A percentile compares a stretch with the other conserved stretches of the same genome.
These are phyloP conservation scores for Phoenicopterus ruber DNA, from an alignment of 2,113 vertebrate species.

Conservation along the genomic window DNA sequence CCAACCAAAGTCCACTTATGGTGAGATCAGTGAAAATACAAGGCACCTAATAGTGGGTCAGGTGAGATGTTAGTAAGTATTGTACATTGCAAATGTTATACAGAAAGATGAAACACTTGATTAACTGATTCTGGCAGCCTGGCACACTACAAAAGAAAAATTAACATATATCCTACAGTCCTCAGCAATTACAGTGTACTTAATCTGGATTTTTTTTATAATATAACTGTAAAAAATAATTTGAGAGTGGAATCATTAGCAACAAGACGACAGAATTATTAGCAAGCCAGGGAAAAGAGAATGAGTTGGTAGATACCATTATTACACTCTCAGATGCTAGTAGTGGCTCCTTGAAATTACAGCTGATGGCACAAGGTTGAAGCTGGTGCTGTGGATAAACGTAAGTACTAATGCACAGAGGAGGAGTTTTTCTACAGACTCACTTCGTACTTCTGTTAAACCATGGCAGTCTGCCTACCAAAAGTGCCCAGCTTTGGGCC, in stretches of 20 bases:
- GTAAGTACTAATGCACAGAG: not conserved
- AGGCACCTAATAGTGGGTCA: not conserved
- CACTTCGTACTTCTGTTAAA: not conserved
- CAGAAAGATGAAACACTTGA: not conserved
- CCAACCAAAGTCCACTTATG: not conserved
- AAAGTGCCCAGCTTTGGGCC: not conserved
- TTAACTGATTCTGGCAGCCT: slow-evolving; percentile 35
- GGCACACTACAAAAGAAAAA: slow-evolving; percentile 19
- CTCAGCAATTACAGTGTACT: slow-evolving; percentile 45
- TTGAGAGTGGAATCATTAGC: not conserved
- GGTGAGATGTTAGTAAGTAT: not conserved
- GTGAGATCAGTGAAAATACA: not conserved
- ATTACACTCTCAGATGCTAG: not conserved
- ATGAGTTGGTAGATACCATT: not conserved
- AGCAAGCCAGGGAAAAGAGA: not conserved
- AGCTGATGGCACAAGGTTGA: not conserved
- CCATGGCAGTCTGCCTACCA: not conserved
- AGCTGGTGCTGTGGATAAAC: not conserved
- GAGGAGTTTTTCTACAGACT: not conserved
- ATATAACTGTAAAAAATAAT: not conserved
- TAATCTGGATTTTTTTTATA: not conserved
- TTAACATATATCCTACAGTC: slow-evolving; percentile 50
- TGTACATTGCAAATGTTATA: not conserved
- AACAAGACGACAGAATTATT: not conserved
- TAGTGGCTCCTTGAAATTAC: not conserved